Percentiles rank a stretch among this genome's conserved stretches.
These are phyloP conservation scores for Percopsis transmontana DNA, from an alignment of 2,113 vertebrate species.

Conservation along the genomic window DNA sequence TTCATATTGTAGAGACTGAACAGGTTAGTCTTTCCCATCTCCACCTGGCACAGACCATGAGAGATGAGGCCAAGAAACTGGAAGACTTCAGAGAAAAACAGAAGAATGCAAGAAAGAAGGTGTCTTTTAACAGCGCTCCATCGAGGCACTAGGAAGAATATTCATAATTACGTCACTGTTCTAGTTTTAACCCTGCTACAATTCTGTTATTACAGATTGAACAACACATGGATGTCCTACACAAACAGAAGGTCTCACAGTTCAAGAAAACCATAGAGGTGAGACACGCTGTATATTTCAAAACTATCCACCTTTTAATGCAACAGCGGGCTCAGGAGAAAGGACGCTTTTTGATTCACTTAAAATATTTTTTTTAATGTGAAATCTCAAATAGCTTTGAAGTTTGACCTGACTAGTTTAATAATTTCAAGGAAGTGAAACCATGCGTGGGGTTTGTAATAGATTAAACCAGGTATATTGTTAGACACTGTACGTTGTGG, in stretches of 20 bases:
- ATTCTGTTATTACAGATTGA: constrained; percentile 82
- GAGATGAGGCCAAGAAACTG: constrained; percentile 90
- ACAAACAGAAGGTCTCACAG: constrained; percentile 88
- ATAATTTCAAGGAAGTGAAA: too few species aligned
- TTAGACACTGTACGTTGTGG: too few species aligned
- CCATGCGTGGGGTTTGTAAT: too few species aligned
- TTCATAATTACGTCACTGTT: neutral
- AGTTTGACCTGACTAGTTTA: too few species aligned
- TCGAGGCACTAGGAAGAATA: neutral
- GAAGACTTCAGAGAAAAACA: constrained; percentile 95
- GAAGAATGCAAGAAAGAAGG: constrained; percentile 88
- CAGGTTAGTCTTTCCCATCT: constrained; percentile 87
- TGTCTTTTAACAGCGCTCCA: constrained; percentile 40
- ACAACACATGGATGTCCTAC: constrained; percentile 85
- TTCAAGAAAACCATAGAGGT: constrained; percentile 97
- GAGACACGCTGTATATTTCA: constrained; percentile 37
- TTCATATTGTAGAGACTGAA: constrained; percentile 78
- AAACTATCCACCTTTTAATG: too few species aligned
- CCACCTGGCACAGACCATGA: constrained; percentile 86
- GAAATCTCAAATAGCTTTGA: too few species aligned
- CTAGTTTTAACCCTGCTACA: neutral
- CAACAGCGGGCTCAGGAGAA: too few species aligned
- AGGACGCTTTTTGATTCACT: too few species aligned
- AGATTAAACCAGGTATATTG: too few species aligned
- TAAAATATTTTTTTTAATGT: too few species aligned